Evolutionary conservation across 2,797 vertebrate genomes (phyloP), one percentile per base, ranked within the genome.

Genomic region (Gymnothorax javanicus): DNA sequence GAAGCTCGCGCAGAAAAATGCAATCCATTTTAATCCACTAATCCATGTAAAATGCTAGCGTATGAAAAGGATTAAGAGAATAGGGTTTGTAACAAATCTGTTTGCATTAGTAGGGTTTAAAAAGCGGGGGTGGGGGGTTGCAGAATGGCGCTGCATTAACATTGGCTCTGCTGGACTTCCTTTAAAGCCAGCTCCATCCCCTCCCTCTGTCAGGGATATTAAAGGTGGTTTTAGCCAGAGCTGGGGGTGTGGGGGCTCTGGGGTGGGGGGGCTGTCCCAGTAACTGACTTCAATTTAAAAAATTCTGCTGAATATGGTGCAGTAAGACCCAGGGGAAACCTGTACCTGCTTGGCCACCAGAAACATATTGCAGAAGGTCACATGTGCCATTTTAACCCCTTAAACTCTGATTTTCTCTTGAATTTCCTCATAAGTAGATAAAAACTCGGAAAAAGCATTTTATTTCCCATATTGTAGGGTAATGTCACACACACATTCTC

Each of bases 201-300:
- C 9, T 79, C 43, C 67, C 77, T 64, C 54, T 60, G 20, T 81
- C 62, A n/a, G 67, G 2, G 81, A 56, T 25, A 75, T 92, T 88
- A 86, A 85, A 54, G 89, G 90, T 90, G 90, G 91, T 89, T 92
- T 94, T 88, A 90, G 89, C 84, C 5, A 62, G 33, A 43, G 33
- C 33, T 58, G 3, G 2, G 27, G 27, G 83, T 2, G 83, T 56
- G 88, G 89, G 87, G 89, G 87, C 89, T 91, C n/a, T n/a, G n/a
- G n/a, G n/a, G 83, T 2, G 83, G 58, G 88, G 89, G 87, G 89
- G 87, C 89, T 91, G 91, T 89, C 91, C 92, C 90, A 91, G 93
- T 95, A 95, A 95, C 94, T 94, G 95, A 95, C 94, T 95, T 94
- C 92, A 94, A 94, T 95, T 95, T 93, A 93, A 91, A 95, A 95